Percentiles rank a stretch among this genome's conserved stretches.
Evolutionary conservation across 2,113 vertebrate genomes (phyloP).

Genomic region (Panthera tigris): DNA sequence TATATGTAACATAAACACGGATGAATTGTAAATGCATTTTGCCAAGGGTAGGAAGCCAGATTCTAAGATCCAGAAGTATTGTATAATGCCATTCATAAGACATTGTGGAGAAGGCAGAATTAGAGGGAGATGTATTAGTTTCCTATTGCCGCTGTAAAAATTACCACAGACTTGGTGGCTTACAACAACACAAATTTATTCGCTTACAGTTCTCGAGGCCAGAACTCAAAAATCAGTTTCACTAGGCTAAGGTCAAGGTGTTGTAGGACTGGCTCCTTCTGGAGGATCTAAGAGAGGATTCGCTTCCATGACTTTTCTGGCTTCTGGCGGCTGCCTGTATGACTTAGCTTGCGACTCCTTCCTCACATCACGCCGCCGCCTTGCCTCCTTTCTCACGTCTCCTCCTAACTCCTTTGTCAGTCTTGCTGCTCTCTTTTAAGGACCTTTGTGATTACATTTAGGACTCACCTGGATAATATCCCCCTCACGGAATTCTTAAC

Average conservation of each 20-base stretch:
- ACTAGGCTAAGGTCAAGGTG: neutral
- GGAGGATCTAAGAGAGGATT: neutral
- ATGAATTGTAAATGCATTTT: constrained; percentile 38
- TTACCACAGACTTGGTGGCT: neutral
- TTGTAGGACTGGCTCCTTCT: neutral
- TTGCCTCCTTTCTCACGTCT: neutral
- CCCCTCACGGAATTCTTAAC: neutral
- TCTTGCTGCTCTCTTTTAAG: neutral
- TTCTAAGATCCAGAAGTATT: neutral
- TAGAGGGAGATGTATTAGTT: neutral
- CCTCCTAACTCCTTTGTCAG: neutral
- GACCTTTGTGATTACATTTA: neutral
- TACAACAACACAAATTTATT: neutral
- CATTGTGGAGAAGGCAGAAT: neutral
- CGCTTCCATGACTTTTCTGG: neutral
- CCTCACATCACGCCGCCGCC: neutral
- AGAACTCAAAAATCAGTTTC: neutral
- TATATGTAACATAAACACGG: neutral
- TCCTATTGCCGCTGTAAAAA: neutral
- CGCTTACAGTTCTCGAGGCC: neutral
- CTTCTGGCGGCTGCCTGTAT: neutral
- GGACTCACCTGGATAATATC: neutral
- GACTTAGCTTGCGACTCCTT: neutral
- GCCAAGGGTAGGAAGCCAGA: neutral
- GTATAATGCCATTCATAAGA: neutral